Evolutionary conservation across 2,888 invertebrate species (phyloP).

Genomic region (Lampropteryx suffumata): DNA sequence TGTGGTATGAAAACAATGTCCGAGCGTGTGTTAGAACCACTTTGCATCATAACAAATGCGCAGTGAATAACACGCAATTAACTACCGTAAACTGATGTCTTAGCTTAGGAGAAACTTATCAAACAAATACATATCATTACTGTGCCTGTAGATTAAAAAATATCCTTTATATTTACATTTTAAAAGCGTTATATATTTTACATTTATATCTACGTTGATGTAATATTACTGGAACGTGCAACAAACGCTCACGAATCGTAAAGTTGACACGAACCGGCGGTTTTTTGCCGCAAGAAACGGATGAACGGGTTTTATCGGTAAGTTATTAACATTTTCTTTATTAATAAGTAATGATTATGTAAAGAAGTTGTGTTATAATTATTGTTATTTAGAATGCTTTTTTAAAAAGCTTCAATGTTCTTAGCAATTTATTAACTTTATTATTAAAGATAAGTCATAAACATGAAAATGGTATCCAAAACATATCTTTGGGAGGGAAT

Average conservation of each 20-base stretch:
- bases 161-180: conserved; percentile 49
- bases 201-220: conserved; percentile 28
- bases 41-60: conserved; percentile 41
- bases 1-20: conserved; percentile 27
- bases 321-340: conserved; percentile 9
- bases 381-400: too few relatives aligned
- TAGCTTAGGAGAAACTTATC: conserved; percentile 54
- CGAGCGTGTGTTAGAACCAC: conserved; percentile 31
- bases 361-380: too few relatives aligned
- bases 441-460: too few relatives aligned
- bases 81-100: conserved; percentile 42
- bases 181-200: conserved; percentile 31
- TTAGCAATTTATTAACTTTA: too few relatives aligned
- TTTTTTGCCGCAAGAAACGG: conserved; percentile 9
- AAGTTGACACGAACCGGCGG: conserved; percentile 14
- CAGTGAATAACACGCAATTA: conserved; percentile 32
- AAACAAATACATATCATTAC: conserved; percentile 75
- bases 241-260: conserved; percentile 16
- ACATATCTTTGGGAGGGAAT: too few relatives aligned
- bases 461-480: too few relatives aligned
- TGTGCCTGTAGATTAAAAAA: conserved; percentile 71
- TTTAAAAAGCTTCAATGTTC: too few relatives aligned
- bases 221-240: conserved; percentile 32
- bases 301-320: conserved; percentile 16
- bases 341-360: neutral